Base-by-base conservation (phyloP, 2,888 invertebrate genomes). In the Synergus laeviventris region DNA sequence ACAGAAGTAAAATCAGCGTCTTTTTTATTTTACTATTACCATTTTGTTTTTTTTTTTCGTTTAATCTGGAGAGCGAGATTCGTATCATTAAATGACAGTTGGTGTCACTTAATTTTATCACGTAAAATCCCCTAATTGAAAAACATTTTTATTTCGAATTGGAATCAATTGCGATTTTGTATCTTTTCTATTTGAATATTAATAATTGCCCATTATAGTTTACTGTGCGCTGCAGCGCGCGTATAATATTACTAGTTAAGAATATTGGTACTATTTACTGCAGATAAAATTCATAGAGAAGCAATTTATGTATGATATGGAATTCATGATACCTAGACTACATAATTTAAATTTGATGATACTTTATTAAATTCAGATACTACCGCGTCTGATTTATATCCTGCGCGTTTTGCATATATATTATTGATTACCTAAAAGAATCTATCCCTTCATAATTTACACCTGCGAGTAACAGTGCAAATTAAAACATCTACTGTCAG, bases 401-500 rank as follows among this genome's bases (percentile, higher is more conserved):
- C n/a, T n/a, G n/a, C 31, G n/a, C 45, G n/a, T 49, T 70, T 49
- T 49, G 70, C 49, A 70, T 70, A 70, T 49, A 49, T 31, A 70
- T 70, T 49, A 49, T 16, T 31, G 11, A 70, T 70, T 70, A 49
- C 31, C 49, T 12, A 49, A 45, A 70, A 31, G 31, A 70, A 21
- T 45, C 70, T 31, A 2, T n/a, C 45, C 66, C n/a, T 36, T 49
- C 36, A 70, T 70, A 70, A 49, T 70, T 70, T 70, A 49, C 70
- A 31, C 70, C 14, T 56, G 70, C 16, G 31, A 70, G 49, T 45
- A 70, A 70, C n/a, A 49, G 36, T 49, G 49, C 49, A 70, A 70
- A 70, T 70, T 70, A 70, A 49, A 70, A 70, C 70, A 70, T 70
- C 49, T 49, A 12, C 49, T 49, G 70, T 70, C 49, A 45, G 70